These are phyloP conservation scores for Cryptosula pallasiana DNA, from an alignment of 2,888 invertebrate genomes.

Conservation along the genomic window DNA sequence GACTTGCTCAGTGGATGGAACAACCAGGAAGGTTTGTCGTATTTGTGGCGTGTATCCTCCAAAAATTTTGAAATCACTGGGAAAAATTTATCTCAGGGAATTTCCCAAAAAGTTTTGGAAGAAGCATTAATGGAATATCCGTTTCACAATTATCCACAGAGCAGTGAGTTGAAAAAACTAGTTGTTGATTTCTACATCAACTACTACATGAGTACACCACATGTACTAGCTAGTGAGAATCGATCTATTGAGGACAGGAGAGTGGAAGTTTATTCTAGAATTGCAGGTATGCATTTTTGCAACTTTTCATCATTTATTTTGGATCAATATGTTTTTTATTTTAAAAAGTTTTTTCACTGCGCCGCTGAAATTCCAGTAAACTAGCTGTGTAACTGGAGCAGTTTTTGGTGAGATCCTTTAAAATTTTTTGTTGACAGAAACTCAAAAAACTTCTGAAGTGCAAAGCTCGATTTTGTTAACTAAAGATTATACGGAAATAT, in stretches of 20 bases:
- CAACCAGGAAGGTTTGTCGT: constrained; percentile 18
- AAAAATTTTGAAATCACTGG: background rate
- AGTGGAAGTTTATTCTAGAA: background rate
- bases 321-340: too few species aligned
- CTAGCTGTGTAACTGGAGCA: too few species aligned
- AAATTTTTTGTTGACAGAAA: too few species aligned
- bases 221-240: background rate
- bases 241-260: background rate
- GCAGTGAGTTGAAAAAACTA: background rate
- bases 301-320: too few species aligned
- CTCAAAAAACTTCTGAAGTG: too few species aligned
- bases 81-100: background rate
- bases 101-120: background rate
- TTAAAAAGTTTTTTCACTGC: too few species aligned
- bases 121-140: background rate
- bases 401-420: too few species aligned
- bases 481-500: too few species aligned
- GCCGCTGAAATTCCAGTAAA: too few species aligned
- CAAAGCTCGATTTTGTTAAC: too few species aligned
- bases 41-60: background rate
- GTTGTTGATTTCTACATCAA: background rate
- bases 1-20: constrained; percentile 22
- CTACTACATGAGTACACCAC: background rate
- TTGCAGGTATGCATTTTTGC: too few species aligned
- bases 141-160: background rate